These are phyloP conservation scores for Acanthurus leucopareius DNA, from an alignment of 2,797 vertebrate species.

Conservation along the genomic window DNA sequence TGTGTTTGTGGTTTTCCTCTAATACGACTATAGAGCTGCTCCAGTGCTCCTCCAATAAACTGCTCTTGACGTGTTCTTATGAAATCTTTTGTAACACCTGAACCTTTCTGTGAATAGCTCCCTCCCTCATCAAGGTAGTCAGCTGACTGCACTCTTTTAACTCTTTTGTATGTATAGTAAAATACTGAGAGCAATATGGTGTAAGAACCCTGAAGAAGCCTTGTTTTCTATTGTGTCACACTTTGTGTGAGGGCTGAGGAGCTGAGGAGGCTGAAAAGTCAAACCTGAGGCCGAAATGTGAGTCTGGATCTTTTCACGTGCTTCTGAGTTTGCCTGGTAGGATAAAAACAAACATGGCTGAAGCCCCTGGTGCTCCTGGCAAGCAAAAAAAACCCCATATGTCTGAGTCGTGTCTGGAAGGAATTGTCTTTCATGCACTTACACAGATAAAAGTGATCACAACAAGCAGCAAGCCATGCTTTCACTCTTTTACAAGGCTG, in stretches of 20 bases:
- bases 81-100: constrained; percentile 72
- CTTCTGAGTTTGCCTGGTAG: constrained; percentile 36
- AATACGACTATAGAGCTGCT: constrained; percentile 63
- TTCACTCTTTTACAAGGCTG: constrained; percentile 60
- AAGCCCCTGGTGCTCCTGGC: constrained; percentile 58
- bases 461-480: constrained; percentile 62
- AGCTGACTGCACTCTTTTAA: constrained; percentile 64
- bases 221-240: constrained; percentile 79
- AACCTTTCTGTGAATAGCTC: constrained; percentile 65
- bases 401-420: constrained; percentile 45
- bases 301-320: constrained; percentile 50
- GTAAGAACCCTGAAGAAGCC: constrained; percentile 75
- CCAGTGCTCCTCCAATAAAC: constrained; percentile 60
- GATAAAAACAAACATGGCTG: constrained; percentile 42
- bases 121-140: constrained; percentile 42
- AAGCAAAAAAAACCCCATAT: constrained; percentile 8
- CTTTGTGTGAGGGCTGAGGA: constrained; percentile 48
- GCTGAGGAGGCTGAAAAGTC: constrained; percentile 21
- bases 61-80: constrained; percentile 63
- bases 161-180: constrained; percentile 80
- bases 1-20: constrained; percentile 66
- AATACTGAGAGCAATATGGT: constrained; percentile 84
- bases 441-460: constrained; percentile 70
- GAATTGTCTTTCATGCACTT: constrained; percentile 54
- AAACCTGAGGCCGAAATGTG: constrained; percentile 29